Evolutionary conservation across 23 tunicate genomes (phyloP).

Genomic region (Ascidia mentula): DNA sequence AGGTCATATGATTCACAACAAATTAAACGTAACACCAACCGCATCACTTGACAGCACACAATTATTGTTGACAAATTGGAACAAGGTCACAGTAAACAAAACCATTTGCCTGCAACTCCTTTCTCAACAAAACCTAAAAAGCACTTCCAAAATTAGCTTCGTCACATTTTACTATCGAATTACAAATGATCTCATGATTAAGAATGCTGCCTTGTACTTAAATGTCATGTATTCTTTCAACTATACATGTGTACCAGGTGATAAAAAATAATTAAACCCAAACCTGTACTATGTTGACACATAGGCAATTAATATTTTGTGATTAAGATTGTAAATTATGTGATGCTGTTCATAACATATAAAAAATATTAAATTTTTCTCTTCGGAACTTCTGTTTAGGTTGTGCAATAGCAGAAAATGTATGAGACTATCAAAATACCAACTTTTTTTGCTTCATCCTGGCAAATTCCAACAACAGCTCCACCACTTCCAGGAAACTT

Average conservation of each 20-base stretch:
- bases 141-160: not conserved
- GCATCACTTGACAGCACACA: too few species aligned
- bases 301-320: too few species aligned
- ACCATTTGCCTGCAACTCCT: constrained; percentile 65
- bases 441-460: constrained; percentile 19
- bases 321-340: too few species aligned
- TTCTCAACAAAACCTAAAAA: constrained; percentile 29
- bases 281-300: too few species aligned
- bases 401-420: not conserved
- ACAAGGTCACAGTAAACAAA: constrained; percentile 75
- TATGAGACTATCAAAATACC: not conserved
- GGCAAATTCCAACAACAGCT: constrained; percentile 82
- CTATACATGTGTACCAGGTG: too few species aligned
- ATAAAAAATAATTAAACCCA: too few species aligned
- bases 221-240: too few species aligned
- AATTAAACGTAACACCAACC: too few species aligned
- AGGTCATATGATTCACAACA: too few species aligned
- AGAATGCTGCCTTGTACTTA: not conserved
- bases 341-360: not conserved
- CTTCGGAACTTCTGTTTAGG: not conserved
- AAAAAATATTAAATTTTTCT: not conserved
- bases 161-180: not conserved
- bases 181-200: not conserved
- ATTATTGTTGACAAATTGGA: constrained; percentile 24
- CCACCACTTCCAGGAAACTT: constrained; percentile 98